Evolutionary conservation across 2,113 vertebrate genomes (phyloP), one percentile per base, ranked within the genome.

Genomic region (Myiozetetes cayanensis): DNA sequence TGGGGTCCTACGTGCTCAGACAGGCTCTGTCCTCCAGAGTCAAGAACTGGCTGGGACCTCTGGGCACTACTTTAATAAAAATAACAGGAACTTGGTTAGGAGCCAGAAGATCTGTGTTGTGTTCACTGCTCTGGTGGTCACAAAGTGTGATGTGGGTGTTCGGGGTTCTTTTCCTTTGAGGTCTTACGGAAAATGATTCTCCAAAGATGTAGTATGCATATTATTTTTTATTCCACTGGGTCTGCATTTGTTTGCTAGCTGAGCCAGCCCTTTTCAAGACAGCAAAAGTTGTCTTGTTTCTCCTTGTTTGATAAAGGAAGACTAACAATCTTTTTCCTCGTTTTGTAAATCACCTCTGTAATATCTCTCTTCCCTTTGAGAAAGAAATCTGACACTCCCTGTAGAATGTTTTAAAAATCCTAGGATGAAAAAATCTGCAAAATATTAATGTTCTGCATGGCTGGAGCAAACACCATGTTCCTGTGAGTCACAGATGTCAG

Each of bases 81-180:
- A 95, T 70, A 96, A 63, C 71, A 74, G 76, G 27, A 84, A 70
- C 70, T 92, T 90, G 92, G 77, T 53, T 27, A 49, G 47, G n/a
- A 94, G 90, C 92, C 94, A 95, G 88, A 80, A 67, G 56, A 73
- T 96, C 85, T 94, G 92, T 52, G 89, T 93, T 96, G 47, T 93
- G 83, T 96, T 90, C 75, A 5, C 78, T 88, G 68, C 87, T 90
- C 46, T 80, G 85, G 92, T 90, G 92, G 94, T 84, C 92, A 83
- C 65, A 85, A 59, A 86, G 59, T 25, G 31, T 70, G 35, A 62
- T 88, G 61, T 49, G 85, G 63, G 56, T 85, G 80, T 63, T 22
- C n/a, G 63, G 20, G 76, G 62, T 35, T 92, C 72, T 80, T 83
- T 83, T 56, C 4, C 10, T 43, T 92, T 87, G 28, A 83, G 62